A percentile compares a stretch with the other conserved stretches of the same genome.
Conservation (phyloP, 2,888 invertebrate species). For the Melipona beecheii region DNA sequence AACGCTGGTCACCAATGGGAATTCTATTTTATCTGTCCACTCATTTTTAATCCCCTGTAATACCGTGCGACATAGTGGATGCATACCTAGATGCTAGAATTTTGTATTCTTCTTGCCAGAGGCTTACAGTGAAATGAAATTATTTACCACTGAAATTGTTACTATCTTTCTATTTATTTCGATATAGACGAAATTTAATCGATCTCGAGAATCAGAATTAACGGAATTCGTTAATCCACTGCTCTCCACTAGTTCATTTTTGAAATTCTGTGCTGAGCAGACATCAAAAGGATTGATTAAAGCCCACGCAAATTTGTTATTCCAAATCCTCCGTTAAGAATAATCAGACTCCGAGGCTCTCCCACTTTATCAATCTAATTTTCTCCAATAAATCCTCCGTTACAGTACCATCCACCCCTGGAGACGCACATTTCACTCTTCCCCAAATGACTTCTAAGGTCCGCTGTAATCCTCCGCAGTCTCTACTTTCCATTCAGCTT, state of each 20-base stretch:
- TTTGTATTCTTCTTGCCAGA: too few species aligned
- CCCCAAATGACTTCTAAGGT: background rate
- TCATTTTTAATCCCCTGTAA: background rate
- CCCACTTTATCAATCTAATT: constrained; percentile 22
- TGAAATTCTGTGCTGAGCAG: background rate
- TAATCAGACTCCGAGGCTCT: background rate
- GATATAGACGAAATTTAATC: too few species aligned
- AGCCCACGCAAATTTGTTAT: background rate
- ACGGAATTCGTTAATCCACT: background rate
- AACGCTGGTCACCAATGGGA: background rate
- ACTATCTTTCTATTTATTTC: background rate
- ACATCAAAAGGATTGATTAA: background rate
- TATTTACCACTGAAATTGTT: background rate
- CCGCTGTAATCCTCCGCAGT: background rate
- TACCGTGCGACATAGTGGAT: background rate
- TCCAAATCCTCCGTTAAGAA: background rate
- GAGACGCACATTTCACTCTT: background rate
- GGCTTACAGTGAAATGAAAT: too few species aligned
- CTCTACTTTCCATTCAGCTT: background rate
- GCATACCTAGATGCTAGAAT: background rate
- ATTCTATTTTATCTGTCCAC: background rate
- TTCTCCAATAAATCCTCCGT: constrained; percentile 16
- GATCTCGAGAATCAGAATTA: too few species aligned
- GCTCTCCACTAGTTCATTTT: background rate
- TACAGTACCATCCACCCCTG: background rate